Percentiles rank a stretch among this genome's conserved stretches.
Conservation (phyloP, 2,113 vertebrate genomes). For the Myotis davidii region DNA sequence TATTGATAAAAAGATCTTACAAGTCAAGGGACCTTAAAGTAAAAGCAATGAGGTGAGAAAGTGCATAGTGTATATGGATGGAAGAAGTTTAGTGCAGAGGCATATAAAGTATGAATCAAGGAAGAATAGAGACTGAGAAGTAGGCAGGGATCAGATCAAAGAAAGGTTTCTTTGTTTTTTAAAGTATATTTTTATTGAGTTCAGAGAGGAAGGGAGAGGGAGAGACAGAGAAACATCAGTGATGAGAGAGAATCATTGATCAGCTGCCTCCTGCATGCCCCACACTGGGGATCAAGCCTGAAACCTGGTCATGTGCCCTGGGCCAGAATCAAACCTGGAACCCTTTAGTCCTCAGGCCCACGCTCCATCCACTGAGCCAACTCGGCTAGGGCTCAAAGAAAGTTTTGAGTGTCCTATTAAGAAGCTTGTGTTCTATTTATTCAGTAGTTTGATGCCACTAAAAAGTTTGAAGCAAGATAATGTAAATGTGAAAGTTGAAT, state of each 20-base stretch:
- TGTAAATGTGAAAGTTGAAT: background rate
- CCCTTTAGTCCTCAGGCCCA: no score
- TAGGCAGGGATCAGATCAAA: background rate
- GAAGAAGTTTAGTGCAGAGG: background rate
- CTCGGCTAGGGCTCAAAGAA: background rate
- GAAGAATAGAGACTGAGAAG: background rate
- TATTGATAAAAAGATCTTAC: background rate
- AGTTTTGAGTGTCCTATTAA: background rate
- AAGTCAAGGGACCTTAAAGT: background rate
- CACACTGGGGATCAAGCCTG: no score
- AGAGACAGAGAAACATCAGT: no score
- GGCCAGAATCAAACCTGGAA: no score
- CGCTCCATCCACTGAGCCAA: no score
- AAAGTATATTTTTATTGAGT: no score
- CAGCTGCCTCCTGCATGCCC: no score
- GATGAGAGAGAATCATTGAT: no score
- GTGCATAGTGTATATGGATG: background rate
- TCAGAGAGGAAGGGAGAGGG: no score
- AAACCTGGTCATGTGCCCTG: no score
- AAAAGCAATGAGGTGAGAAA: background rate
- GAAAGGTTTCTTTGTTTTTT: no score
- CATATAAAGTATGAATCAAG: background rate
- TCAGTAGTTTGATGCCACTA: background rate
- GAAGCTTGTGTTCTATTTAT: background rate
- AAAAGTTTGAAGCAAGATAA: background rate